Conservation (phyloP, 2,888 invertebrate genomes). For the Aphidius colemani region DNA sequence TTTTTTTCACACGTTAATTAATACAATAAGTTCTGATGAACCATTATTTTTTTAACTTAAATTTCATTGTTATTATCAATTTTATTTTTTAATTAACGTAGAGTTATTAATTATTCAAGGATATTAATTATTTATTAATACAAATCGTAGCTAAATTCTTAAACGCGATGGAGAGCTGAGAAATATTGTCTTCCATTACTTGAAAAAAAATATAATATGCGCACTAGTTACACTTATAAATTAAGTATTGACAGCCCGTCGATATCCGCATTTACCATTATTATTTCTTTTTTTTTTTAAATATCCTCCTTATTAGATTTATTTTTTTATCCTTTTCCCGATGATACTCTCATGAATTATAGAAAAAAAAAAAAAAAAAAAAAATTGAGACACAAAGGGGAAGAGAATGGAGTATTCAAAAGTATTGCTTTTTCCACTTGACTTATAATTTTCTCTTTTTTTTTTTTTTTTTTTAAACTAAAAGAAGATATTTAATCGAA, state of each 20-base stretch:
- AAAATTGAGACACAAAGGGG: conserved; percentile 13
- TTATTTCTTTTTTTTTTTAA: conserved; percentile 17
- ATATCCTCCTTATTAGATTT: neutral
- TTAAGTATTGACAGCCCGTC: conserved; percentile 37
- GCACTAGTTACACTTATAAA: conserved; percentile 30
- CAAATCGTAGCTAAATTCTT: conserved; percentile 24
- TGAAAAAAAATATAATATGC: conserved; percentile 45
- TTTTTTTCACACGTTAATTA: conserved; percentile 6
- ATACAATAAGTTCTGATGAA: conserved; percentile 23
- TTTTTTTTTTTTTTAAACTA: no score
- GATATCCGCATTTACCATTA: conserved; percentile 19
- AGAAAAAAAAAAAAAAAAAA: conserved; percentile 1
- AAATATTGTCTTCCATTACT: conserved; percentile 57
- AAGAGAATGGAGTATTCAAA: conserved; percentile 21
- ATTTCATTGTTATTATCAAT: conserved; percentile 15
- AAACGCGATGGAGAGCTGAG: conserved; percentile 47
- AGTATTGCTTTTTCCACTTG: conserved; percentile 35
- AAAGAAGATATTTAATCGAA: no score
- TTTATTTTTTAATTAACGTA: conserved; percentile 6
- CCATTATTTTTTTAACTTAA: conserved; percentile 17
- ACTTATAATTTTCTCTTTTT: no score
- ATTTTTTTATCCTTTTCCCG: conserved; percentile 8
- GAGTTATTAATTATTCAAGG: neutral
- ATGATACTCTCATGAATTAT: conserved; percentile 2
- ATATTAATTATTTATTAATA: conserved; percentile 13